Evolutionary conservation across 2,888 invertebrate species (phyloP), one percentile per base, ranked within the genome.

Genomic region (Phytoseiulus persimilis): DNA sequence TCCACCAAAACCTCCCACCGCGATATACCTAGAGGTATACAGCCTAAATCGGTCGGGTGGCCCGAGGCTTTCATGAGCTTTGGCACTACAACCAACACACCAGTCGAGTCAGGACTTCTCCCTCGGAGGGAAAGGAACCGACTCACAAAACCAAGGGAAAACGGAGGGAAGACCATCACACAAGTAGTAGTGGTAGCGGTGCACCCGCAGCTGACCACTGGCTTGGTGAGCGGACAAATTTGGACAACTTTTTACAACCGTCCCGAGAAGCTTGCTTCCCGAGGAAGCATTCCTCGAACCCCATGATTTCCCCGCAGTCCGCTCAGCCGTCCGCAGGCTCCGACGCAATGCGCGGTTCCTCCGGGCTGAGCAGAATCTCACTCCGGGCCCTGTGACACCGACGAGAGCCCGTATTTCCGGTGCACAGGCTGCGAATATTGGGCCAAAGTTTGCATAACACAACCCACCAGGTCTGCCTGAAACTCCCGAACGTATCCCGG

Each of bases 131-230:
- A 28, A 65, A 65, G 65, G 18, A 65, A 39, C 23, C 65, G 65
- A 65, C 65, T 65, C 65, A 39, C 3, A 28, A 65, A 65, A 65
- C 65, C 65, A 23, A 65, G 65, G 9, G 9, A 65, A 65, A 65
- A 65, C 65, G 65, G 65, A 65, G 65, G 65, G 65, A 65, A 65
- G 65, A 65, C 65, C 65, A 65, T 65, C 65, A 65, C 65, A 65
- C 65, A 65, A 65, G 18, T 3, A 39, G 39, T 39, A 39, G 39
- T 39, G 9, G 39, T 9, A 18, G 65, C 28, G 65, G 65, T 65
- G 11, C 65, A 65, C 9, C 65, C 65, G 28, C 28, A 23, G 14
- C 65, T 65, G 65, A 65, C 65, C 65, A 65, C 65, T 65, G 65
- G 28, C 65, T 65, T 65, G 65, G 65, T 65, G 18, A 65, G 65